Conservation (phyloP, 1,140 invertebrate genomes). For the Ceratosolen fusciceps region DNA sequence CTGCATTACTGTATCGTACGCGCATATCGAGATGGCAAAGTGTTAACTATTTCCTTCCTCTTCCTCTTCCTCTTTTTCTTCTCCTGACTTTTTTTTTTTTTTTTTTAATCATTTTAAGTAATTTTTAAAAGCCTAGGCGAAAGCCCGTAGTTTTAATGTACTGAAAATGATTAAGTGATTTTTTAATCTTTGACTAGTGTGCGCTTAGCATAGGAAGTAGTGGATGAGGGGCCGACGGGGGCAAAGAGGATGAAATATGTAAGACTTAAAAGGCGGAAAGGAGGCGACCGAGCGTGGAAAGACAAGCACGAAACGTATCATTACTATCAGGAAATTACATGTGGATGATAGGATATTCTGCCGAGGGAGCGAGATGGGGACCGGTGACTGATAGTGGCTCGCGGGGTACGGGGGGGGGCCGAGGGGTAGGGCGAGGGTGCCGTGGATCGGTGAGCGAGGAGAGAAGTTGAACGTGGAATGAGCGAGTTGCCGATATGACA, state of each 20-base stretch:
- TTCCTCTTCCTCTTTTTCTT: no score
- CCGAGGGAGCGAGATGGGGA: background rate
- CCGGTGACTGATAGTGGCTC: no score
- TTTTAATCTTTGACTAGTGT: background rate
- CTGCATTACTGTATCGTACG: no score
- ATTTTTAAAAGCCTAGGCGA: background rate
- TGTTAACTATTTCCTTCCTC: no score
- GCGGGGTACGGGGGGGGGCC: no score
- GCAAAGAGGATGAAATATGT: slow-evolving; percentile 35
- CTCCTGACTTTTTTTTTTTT: no score
- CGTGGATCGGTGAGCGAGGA: background rate
- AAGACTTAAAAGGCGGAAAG: slow-evolving; percentile 31
- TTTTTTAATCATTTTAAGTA: no score
- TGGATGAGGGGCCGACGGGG: no score
- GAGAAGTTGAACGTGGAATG: background rate
- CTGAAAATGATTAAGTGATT: background rate
- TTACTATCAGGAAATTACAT: slow-evolving; percentile 42
- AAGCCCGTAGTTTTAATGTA: background rate
- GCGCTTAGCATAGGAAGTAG: background rate
- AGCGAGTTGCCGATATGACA: slow-evolving; percentile 42
- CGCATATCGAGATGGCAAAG: no score
- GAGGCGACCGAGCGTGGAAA: slow-evolving; percentile 25
- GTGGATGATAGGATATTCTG: background rate
- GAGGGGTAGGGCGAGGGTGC: background rate
- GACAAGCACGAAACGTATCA: slow-evolving; percentile 15